Base-by-base conservation (phyloP, 2,888 invertebrate species). In the Perizoma affinitatum region DNA sequence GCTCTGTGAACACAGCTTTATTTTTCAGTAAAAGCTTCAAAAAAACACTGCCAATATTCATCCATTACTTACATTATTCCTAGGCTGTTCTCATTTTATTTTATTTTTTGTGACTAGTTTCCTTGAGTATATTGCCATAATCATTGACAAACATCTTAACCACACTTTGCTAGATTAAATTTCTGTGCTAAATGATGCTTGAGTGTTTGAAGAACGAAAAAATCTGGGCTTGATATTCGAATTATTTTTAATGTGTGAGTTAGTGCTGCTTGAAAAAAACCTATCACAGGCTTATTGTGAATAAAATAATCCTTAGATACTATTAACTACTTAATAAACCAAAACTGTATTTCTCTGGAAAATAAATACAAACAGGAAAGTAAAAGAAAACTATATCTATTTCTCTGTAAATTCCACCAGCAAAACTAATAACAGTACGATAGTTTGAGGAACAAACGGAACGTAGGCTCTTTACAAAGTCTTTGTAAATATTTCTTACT, bases 11-110 rank as follows among this genome's bases (percentile, higher is more conserved):
- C 66, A 69, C 51, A 61, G 68, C 68, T 73, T 72, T 71, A 61
- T 52, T 34, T n/a, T 64, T 43, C 42, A 58, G 50, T 66, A 51
- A 51, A 46, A 68, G 79, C 81, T 82, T 79, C 66, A 63, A 74
- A 73, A 70, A 66, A 69, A 71, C 79, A 83, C 80, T 76, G 83
- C 86, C 87, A 86, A 88, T 88, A 84, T 86, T 82, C 84, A 86
- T 87, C 87, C 81, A 84, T 84, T 60, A 70, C 67, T 57, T 69
- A 68, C 68, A 45, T 42, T 60, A 35, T 69, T 53, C 47, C 36
- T 65, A 58, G 34, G 51, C 57, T 58, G 50, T 44, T 48, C 54
- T 22, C 7, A 22, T 6, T 22, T 57, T 55, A 51, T 40, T 11
- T 54, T 42, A 51, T 46, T 56, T 44, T n/a, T n/a, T n/a, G n/a